A percentile compares a stretch with the other conserved stretches of the same genome.
Evolutionary conservation across 2,797 vertebrate species (phyloP).

Genomic region (Clarias platycephalus): DNA sequence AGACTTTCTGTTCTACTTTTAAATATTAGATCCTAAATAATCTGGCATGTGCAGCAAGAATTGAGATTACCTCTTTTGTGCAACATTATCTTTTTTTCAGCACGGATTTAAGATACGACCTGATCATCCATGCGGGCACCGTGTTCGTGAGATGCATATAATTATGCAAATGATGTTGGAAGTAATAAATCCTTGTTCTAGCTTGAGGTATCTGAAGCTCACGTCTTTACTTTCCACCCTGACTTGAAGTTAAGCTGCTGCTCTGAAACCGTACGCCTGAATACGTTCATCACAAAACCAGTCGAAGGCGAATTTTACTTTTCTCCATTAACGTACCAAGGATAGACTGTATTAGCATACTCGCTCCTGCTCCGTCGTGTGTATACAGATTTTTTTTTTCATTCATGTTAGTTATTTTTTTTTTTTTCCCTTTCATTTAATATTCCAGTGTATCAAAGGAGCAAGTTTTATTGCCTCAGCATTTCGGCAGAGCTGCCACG

Average conservation of each 20-base stretch:
- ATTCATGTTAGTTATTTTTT: constrained; percentile 18
- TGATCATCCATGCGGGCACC: constrained; percentile 73
- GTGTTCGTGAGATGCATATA: constrained; percentile 74
- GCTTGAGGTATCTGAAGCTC: constrained; percentile 55
- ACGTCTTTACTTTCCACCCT: constrained; percentile 46
- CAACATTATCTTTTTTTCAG: constrained; percentile 68
- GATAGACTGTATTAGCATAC: not conserved
- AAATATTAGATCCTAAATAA: constrained; percentile 63
- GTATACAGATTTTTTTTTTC: not conserved
- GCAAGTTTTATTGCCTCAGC: constrained; percentile 36
- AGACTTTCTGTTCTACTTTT: constrained; percentile 21
- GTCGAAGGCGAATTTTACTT: not conserved
- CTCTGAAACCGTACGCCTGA: constrained; percentile 37
- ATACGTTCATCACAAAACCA: constrained; percentile 53
- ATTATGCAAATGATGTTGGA: constrained; percentile 76
- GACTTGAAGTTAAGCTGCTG: constrained; percentile 57
- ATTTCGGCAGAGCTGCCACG: constrained; percentile 19
- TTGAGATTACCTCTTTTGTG: constrained; percentile 65
- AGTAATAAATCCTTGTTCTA: constrained; percentile 73
- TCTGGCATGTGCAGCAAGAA: constrained; percentile 68
- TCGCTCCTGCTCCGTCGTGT: not conserved
- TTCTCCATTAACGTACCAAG: not conserved
- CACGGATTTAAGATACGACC: constrained; percentile 72
- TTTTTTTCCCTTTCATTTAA: constrained; percentile 31
- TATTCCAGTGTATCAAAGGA: constrained; percentile 26